Evolutionary conservation across 2,113 vertebrate genomes (phyloP), one percentile per base, ranked within the genome.

Genomic region (Uria aalge): DNA sequence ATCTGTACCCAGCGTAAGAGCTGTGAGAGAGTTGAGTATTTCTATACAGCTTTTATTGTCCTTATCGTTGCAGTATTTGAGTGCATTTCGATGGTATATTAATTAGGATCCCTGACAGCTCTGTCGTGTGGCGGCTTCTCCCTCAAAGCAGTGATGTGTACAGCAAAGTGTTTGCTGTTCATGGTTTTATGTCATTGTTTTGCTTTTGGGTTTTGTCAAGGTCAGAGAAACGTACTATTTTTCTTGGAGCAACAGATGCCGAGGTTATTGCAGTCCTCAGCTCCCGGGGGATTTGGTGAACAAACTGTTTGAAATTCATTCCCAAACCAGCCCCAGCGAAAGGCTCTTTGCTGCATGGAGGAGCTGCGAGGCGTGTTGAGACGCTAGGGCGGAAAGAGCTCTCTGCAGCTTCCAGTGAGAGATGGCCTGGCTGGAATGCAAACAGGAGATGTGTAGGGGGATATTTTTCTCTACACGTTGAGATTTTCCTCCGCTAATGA

Each of bases 101-200:
- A 80, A 90, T 84, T 67, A 81, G 69, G 34, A 26, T 62, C 71
- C 9, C 40, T 75, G 79, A 57, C 71, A 62, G 47, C 62, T 67
- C 67, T 63, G 38, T 47, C 0, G 0, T 62, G 75, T 0, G 2
- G 3, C 27, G 14, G 36, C 26, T 47, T 57, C n/a, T 88, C 55
- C 55, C 85, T 45, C 18, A 40, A 47, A 90, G n/a, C 52, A 26
- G 26, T 10, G 34, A 29, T 50, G 48, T 20, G 38, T 40, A 9
- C 15, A 45, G 40, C 73, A n/a, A 27, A 52, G 53, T 34, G 29
- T 24, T 47, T 64, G 69, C 72, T 63, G 24, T 30, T 84, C 7
- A 1, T 21, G 8, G 21, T 53, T 68, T 56, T 38, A 24, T 32
- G 29, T 74, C 40, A 15, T 23, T 38, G 19, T 19, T 74, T 68